A percentile compares a stretch with the other conserved stretches of the same genome.
These are phyloP conservation scores for Epinephelus lanceolatus DNA, from an alignment of 2,113 vertebrate genomes.

Conservation along the genomic window DNA sequence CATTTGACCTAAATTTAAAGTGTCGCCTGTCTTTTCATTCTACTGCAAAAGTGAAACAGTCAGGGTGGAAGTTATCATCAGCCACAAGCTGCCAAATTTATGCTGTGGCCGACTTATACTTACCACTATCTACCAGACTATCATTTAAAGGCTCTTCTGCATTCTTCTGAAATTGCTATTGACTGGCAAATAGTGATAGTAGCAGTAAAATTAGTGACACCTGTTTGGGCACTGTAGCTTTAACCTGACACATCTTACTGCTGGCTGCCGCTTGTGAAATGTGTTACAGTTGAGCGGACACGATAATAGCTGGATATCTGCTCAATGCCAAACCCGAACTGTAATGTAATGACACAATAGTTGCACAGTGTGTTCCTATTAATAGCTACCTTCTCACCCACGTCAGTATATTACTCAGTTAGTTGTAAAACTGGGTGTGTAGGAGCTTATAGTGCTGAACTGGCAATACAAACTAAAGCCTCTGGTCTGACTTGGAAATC, in stretches of 20 bases:
- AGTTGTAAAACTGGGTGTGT: constrained; percentile 1
- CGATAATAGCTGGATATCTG: not conserved
- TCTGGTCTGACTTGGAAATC: not conserved
- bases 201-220: not conserved
- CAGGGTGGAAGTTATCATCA: not conserved
- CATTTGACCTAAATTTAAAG: no score
- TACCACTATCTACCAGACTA: no score
- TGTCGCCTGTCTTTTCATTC: not conserved
- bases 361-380: not conserved
- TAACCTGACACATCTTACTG: no score
- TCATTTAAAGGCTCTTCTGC: not conserved
- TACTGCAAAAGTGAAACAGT: not conserved
- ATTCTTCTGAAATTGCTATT: not conserved
- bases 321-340: not conserved
- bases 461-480: not conserved
- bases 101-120: not conserved
- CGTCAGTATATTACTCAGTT: not conserved
- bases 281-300: not conserved
- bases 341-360: not conserved
- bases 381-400: not conserved
- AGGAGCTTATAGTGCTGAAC: not conserved
- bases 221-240: not conserved
- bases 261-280: not conserved
- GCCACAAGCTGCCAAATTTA: not conserved
- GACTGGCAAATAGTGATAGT: not conserved